These are phyloP conservation scores for Corythornis cristatus DNA, from an alignment of 2,113 vertebrate genomes.

Conservation along the genomic window DNA sequence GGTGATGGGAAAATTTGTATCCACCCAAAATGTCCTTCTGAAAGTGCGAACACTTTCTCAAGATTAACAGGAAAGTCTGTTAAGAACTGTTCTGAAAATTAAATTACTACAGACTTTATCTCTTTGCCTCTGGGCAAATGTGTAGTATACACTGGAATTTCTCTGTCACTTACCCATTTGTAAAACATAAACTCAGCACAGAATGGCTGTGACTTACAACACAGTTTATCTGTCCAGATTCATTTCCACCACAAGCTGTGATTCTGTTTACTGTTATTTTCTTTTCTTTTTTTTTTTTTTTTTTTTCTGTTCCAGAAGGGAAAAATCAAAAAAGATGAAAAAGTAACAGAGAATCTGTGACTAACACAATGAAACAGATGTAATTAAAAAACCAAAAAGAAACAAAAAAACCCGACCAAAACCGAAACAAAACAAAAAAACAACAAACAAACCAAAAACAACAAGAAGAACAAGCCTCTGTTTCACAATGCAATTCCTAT, in stretches of 20 bases:
- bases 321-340: not conserved
- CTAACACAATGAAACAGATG: not conserved
- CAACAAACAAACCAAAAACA: not conserved
- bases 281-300: not conserved
- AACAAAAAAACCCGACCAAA: no score
- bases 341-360: not conserved
- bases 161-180: not conserved
- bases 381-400: not conserved
- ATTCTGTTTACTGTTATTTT: not conserved
- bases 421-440: not conserved
- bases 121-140: not conserved
- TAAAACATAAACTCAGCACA: not conserved
- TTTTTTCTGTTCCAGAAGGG: not conserved
- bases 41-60: not conserved
- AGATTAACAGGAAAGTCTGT: not conserved
- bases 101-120: not conserved
- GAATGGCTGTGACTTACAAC: not conserved
- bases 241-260: not conserved
- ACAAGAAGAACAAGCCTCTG: fast-evolving
- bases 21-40: not conserved
- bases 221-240: not conserved
- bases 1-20: not conserved
- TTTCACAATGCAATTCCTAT: not conserved
- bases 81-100: not conserved
- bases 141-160: not conserved